Conservation (phyloP, 1,140 invertebrate species). For the Himalopsyche phryganea region DNA sequence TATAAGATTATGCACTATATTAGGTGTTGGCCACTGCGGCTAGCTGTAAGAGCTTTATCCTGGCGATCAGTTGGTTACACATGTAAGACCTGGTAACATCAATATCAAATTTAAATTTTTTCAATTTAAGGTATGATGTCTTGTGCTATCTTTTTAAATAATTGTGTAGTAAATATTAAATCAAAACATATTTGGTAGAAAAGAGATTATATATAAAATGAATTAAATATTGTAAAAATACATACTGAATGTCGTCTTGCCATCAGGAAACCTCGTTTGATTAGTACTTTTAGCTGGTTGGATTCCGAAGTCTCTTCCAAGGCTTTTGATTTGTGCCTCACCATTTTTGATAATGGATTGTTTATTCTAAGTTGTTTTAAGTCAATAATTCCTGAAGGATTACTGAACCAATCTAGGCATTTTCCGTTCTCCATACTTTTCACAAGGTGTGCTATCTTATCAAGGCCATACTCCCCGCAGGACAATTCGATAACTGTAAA, state of each 20-base stretch:
- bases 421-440: conserved; percentile 70
- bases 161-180: no score
- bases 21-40: no score
- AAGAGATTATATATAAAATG: no score
- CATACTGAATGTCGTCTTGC: conserved; percentile 66
- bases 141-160: no score
- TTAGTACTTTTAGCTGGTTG: conserved; percentile 68
- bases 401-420: conserved; percentile 64
- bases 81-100: no score
- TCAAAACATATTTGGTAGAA: no score
- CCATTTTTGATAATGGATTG: conserved; percentile 48
- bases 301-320: conserved; percentile 65
- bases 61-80: no score
- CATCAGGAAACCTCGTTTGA: conserved; percentile 68
- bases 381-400: conserved; percentile 52
- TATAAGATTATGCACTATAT: no score
- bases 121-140: no score
- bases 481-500: conserved; percentile 80
- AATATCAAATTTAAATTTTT: no score
- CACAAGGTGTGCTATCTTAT: conserved; percentile 70
- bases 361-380: conserved; percentile 56
- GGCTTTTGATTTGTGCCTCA: conserved; percentile 41
- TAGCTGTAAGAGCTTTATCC: no score
- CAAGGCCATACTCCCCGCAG: conserved; percentile 83
- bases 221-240: no score